Percentiles rank a stretch among this genome's conserved stretches.
Evolutionary conservation across 92 coral and sea anemone species (phyloP).

Genomic region (Paragorgia papillata): DNA sequence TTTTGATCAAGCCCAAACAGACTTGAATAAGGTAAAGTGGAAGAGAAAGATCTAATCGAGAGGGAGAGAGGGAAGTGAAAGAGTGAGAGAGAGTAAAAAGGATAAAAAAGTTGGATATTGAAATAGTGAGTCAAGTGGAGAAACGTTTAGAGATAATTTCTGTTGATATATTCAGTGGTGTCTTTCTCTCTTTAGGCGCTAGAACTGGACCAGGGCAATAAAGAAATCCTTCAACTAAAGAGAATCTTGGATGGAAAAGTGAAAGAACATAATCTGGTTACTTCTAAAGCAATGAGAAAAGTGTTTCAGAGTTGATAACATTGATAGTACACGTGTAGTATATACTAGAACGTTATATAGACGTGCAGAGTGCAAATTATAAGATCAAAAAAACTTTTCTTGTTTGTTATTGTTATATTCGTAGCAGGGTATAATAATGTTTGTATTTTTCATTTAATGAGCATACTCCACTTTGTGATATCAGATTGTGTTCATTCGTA

Average conservation of each 20-base stretch:
- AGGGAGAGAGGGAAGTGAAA: too few relatives aligned
- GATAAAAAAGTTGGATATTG: too few relatives aligned
- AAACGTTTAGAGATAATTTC: too few relatives aligned
- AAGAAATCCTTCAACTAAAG: constrained; percentile 10
- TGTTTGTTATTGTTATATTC: too few relatives aligned
- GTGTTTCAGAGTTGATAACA: constrained; percentile 31
- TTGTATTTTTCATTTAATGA: too few relatives aligned
- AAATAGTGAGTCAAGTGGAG: too few relatives aligned
- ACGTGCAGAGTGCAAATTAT: not conserved
- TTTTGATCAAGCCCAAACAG: constrained; percentile 54
- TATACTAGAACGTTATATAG: not conserved
- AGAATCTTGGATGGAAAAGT: not conserved
- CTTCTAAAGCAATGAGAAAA: constrained; percentile 32
- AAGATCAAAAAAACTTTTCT: not conserved
- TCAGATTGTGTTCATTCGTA: too few relatives aligned
- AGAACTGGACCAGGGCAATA: constrained; percentile 6
- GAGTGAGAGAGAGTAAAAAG: too few relatives aligned
- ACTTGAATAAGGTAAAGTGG: constrained; percentile 55
- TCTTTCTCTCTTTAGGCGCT: constrained; percentile 4
- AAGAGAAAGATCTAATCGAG: too few relatives aligned
- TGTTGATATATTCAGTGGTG: too few relatives aligned
- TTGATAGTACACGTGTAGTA: not conserved
- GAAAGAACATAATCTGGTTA: constrained; percentile 8
- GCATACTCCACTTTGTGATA: too few relatives aligned
- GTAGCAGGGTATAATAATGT: too few relatives aligned